Percentiles rank a stretch among this genome's conserved stretches.
These are phyloP conservation scores for Lymantria dispar DNA, from an alignment of 2,888 invertebrate species.

Conservation along the genomic window DNA sequence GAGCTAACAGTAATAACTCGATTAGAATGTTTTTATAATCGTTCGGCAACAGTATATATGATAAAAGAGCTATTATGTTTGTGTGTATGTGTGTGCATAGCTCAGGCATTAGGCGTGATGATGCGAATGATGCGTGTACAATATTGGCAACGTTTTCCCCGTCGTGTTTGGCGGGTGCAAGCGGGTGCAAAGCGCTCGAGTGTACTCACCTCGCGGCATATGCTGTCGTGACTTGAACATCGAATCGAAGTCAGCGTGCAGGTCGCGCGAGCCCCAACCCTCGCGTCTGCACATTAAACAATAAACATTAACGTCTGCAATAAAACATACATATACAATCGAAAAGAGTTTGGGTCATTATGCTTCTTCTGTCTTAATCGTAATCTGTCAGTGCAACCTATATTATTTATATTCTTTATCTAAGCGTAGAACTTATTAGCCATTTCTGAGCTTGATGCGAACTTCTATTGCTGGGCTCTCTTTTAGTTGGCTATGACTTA, in stretches of 20 bases:
- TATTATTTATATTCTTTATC: no score
- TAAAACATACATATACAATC: not conserved
- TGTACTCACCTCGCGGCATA: conserved; percentile 86
- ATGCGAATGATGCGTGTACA: conserved; percentile 17
- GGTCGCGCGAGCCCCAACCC: conserved; percentile 85
- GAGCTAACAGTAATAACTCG: no score
- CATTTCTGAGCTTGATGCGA: no score
- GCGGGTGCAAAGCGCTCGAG: conserved; percentile 37
- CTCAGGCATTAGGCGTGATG: not conserved
- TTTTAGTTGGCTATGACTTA: no score
- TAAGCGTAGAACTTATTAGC: no score
- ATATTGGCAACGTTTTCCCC: conserved; percentile 72
- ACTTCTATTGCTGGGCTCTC: no score
- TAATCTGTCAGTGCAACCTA: no score
- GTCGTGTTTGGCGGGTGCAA: conserved; percentile 32
- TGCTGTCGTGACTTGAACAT: conserved; percentile 84
- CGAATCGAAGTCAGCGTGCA: conserved; percentile 88
- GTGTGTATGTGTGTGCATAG: conserved; percentile 14
- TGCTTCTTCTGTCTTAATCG: no score
- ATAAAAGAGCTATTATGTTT: not conserved
- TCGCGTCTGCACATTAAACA: conserved; percentile 57
- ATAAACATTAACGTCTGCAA: not conserved
- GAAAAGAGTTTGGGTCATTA: no score
- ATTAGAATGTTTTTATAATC: no score
- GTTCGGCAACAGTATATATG: no score